Evolutionary conservation across 2,113 vertebrate species (phyloP), one percentile per base, ranked within the genome.

Genomic region (Australoheros scitulus): DNA sequence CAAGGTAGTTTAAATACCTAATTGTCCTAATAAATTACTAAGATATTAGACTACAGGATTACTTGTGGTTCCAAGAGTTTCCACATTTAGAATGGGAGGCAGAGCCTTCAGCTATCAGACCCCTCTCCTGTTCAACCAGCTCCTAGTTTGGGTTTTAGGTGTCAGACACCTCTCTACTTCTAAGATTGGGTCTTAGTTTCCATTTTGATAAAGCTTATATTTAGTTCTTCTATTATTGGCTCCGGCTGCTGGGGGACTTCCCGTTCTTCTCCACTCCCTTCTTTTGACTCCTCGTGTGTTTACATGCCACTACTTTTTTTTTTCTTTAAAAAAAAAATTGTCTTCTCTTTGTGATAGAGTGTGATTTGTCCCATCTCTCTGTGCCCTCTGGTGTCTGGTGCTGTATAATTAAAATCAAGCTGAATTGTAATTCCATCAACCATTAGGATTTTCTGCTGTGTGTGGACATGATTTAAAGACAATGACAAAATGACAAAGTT

Each of bases 91-190:
- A 60, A 17, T 60, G 0, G 26, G 3, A 60, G 26, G 14, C 26
- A 32, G 59, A 0, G 59, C 3, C 0, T 60, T 60, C 58, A 60
- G 24, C 58, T 60, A 0, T 29, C 58, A 60, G 24, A 14, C 0
- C 14, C 26, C 1, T 32, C 26, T 32, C 26, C 1, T 10, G 17
- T 61, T 32, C 0, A 61, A 61, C 8, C 59, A 61, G 59, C 17
- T 47, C 32, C 59, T 18, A 32, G 18, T 61, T 61, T 61, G 15
- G 29, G 15, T 61, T 61, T 61, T 8, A 61, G 26, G 26, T 32
- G 26, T 32, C 26, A 61, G 26, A 26, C 26, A 26, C 26, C 26
- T 26, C 26, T 26, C 26, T 26, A 26, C 26, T 26, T 26, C 26
- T 26, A 26, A 26, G 26, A 26, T 26, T 26, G 3, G 26, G 59